These are phyloP conservation scores for Neopelma chrysocephalum DNA, from an alignment of 2,797 vertebrate genomes.

Conservation along the genomic window DNA sequence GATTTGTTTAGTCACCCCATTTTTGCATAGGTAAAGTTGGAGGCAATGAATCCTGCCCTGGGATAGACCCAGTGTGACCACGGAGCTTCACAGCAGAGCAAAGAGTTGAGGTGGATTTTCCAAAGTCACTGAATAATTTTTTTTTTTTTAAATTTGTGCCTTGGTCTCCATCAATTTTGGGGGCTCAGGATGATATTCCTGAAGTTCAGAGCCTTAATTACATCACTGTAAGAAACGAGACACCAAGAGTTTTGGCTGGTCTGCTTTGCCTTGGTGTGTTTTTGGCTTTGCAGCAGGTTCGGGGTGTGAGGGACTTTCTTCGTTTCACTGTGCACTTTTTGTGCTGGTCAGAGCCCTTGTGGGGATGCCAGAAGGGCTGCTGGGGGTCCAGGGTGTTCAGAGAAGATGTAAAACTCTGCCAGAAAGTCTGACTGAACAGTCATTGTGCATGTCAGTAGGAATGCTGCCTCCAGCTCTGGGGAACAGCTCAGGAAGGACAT, in stretches of 20 bases:
- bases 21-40: not conserved
- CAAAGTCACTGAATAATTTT: not conserved
- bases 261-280: not conserved
- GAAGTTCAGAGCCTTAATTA: not conserved
- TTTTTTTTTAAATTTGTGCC: not conserved
- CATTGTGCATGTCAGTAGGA: fast-evolving
- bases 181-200: not conserved
- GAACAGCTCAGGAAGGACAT: not conserved
- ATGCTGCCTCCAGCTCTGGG: not conserved
- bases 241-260: not conserved
- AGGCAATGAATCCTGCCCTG: not conserved
- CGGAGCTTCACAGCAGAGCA: not conserved
- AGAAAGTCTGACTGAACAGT: not conserved
- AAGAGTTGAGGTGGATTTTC: not conserved
- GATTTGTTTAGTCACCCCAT: not conserved
- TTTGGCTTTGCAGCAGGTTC: not conserved
- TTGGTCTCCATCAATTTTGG: fast-evolving
- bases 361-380: not conserved
- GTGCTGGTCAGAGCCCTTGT: not conserved
- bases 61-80: not conserved
- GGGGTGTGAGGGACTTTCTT: not conserved
- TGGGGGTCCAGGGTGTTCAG: not conserved
- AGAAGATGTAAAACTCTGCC: not conserved
- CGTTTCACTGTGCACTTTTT: not conserved
- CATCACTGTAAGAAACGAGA: not conserved